Conservation (phyloP, 2,797 vertebrate species). For the Bryconaethiops microstoma region DNA sequence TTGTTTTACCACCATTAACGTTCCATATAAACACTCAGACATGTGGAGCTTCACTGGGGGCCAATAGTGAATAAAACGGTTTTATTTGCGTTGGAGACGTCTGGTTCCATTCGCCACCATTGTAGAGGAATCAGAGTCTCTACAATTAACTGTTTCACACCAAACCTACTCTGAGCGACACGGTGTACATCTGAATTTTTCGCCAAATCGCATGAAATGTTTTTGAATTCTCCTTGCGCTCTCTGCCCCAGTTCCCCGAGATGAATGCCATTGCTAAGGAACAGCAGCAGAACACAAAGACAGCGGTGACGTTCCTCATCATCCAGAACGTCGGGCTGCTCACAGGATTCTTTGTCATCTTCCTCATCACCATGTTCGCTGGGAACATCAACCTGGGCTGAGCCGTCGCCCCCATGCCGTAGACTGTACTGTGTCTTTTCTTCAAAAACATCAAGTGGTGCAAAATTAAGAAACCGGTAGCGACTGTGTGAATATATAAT, state of each 20-base stretch:
- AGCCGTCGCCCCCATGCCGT: background rate
- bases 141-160: no score
- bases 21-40: no score
- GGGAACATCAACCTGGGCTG: constrained; percentile 75
- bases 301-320: constrained; percentile 74
- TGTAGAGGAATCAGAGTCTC: no score
- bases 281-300: constrained; percentile 55
- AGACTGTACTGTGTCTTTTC: background rate
- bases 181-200: no score
- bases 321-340: constrained; percentile 81
- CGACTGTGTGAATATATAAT: background rate
- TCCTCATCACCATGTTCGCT: constrained; percentile 80
- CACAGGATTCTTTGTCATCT: constrained; percentile 76
- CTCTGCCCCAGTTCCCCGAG: constrained; percentile 77
- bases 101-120: no score
- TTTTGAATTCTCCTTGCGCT: background rate
- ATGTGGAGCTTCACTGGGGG: no score
- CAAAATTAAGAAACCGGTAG: background rate
- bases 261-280: constrained; percentile 75
- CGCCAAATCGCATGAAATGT: no score
- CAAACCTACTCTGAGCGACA: no score
- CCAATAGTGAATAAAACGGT: no score
- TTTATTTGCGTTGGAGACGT: no score
- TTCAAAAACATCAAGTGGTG: background rate
- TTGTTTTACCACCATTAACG: no score